These are phyloP conservation scores for Sweltsa coloradensis DNA, from an alignment of 1,140 invertebrate genomes.

Conservation along the genomic window DNA sequence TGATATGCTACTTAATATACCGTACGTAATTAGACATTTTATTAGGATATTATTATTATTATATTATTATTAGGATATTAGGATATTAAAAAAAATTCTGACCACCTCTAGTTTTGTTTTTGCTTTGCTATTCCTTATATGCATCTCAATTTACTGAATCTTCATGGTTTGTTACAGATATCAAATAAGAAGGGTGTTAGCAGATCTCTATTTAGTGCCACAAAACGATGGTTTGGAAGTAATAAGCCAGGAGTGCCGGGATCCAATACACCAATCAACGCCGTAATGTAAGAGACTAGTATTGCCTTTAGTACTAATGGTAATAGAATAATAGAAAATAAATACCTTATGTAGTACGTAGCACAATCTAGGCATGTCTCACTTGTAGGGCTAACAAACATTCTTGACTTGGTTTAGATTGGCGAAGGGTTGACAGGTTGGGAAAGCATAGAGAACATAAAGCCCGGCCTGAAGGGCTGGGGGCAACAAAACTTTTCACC, in stretches of 20 bases:
- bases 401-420: no score
- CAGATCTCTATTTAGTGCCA: constrained; percentile 81
- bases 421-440: no score
- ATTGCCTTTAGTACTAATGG: no score
- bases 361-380: no score
- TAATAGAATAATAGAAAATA: no score
- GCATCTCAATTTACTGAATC: constrained; percentile 2
- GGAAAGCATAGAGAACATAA: no score
- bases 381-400: no score
- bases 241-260: constrained; percentile 61
- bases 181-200: constrained; percentile 84
- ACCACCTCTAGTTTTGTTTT: not conserved
- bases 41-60: not conserved
- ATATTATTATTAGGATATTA: not conserved
- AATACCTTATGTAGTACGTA: no score
- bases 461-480: no score
- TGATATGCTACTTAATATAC: not conserved
- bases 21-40: not conserved
- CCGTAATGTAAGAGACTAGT: constrained; percentile 74
- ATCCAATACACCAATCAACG: constrained; percentile 50
- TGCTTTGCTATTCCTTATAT: not conserved
- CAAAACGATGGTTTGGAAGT: constrained; percentile 88
- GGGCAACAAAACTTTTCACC: no score
- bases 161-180: constrained; percentile 27
- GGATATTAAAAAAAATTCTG: not conserved